Evolutionary conservation across 2,113 vertebrate species (phyloP).

Genomic region (Natator depressus): DNA sequence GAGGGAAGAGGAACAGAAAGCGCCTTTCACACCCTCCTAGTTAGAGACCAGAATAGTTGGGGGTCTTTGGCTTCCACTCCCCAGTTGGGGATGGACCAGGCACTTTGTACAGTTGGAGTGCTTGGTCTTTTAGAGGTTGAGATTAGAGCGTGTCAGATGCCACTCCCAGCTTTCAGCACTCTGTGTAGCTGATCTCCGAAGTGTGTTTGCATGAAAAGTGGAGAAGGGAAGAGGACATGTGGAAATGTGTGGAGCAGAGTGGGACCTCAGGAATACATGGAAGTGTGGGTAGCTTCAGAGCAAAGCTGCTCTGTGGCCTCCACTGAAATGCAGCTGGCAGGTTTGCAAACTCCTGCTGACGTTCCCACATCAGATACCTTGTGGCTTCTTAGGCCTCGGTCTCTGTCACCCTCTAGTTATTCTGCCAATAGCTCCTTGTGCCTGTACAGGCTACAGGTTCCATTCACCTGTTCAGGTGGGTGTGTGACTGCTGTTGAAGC

Average conservation of each 20-base stretch:
- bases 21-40: background rate
- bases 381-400: background rate
- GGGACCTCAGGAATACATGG: background rate
- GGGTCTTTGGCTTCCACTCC: background rate
- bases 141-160: background rate
- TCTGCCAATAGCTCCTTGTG: background rate
- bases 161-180: background rate
- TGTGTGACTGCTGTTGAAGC: background rate
- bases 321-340: background rate
- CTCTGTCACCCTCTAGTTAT: background rate
- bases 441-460: background rate
- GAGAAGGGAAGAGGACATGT: background rate
- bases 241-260: background rate
- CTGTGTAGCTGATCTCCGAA: background rate
- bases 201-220: background rate
- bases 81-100: background rate
- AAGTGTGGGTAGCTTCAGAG: background rate
- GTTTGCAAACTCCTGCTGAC: background rate
- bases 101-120: background rate
- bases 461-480: background rate
- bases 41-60: background rate
- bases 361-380: background rate
- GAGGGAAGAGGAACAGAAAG: background rate
- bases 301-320: background rate
- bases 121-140: background rate